Evolutionary conservation across 2,888 invertebrate genomes (phyloP), one percentile per base, ranked within the genome.

Genomic region (Marasmarcha lunaedactyla): DNA sequence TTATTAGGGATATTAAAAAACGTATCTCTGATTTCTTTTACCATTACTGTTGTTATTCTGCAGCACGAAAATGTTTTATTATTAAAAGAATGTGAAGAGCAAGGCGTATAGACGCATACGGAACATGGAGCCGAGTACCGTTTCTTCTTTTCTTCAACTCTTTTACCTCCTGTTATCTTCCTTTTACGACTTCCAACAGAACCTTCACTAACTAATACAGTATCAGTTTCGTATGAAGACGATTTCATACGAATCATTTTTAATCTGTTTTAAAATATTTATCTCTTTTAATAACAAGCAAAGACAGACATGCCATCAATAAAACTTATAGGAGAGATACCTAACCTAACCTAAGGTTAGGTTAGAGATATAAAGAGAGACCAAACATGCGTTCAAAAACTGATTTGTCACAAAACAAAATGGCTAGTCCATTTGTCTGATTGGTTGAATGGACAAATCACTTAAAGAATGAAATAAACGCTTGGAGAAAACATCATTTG

Each of bases 321-420:
- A 20, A 20, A 20, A 20, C 20, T 5, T 20, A 3, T 5, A 20
- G 3, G 20, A n/a, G n/a, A n/a, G n/a, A n/a, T n/a, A n/a, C n/a
- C n/a, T n/a, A n/a, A n/a, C n/a, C n/a, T n/a, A n/a, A n/a, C n/a
- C n/a, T n/a, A n/a, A n/a, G n/a, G n/a, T n/a, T 20, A 3, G 7
- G 20, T 20, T 7, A 7, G 20, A 11, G 30, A 11, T 2, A 30
- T 3, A 30, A 4, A 11, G n/a, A 30, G 3, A 30, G 10, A 30
- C 4, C 30, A 30, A 7, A 11, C 6, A n/a, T 30, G 4, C 30
- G 20, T 20, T 30, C 6, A 30, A 30, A 30, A 30, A 30, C n/a
- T 30, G 30, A 30, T 30, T 30, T 30, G 30, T 30, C 30, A 30
- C 30, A 30, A 30, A 30, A 30, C 30, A 30, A 30, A 30, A 30